Base-by-base conservation (phyloP, 2,113 vertebrate genomes). In the Dermatemys mawii region DNA sequence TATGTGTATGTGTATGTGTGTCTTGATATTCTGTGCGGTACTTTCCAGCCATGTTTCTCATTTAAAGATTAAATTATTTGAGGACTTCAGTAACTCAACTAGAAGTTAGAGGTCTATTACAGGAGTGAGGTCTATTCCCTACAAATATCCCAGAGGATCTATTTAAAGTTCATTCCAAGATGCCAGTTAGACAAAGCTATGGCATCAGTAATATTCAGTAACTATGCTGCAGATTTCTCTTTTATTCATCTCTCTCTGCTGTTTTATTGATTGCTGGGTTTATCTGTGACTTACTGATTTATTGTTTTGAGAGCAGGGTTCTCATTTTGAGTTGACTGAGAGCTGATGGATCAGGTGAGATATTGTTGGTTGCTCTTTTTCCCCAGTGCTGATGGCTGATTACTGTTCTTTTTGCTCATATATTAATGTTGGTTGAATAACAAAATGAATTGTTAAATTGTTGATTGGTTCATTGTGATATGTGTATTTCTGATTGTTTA, bases 1-100 rank as follows among this genome's bases (percentile, higher is more conserved):
- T 17, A 24, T 2, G 0, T 1, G 0, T 17, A 24, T 2, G 0
- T 1, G 0, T 17, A 24, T 2, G 0, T 1, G 0, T 17, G 0
- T 2, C 8, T 81, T 22, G 51, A 1, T 46, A 49, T 29, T 86
- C 9, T 26, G 3, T 21, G 84, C 24, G 5, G 22, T 26, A 16
- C 21, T 1, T 11, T 1, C 6, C 48, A 24, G 3, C 4, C 3
- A 29, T 2, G 5, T 60, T 85, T 60, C 67, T 51, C 4, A 49
- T 4, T 6, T 13, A 3, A 1, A 84, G 1, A 57, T 84, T 0
- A 41, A n/a, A n/a, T n/a, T n/a, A n/a, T n/a, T n/a, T n/a, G n/a
- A n/a, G n/a, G n/a, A n/a, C n/a, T n/a, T n/a, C n/a, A n/a, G n/a
- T n/a, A n/a, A n/a, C n/a, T n/a, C n/a, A n/a, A n/a, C n/a, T n/a